Conservation (phyloP, 2,888 invertebrate species). For the Brachypalpus laphriformis region DNA sequence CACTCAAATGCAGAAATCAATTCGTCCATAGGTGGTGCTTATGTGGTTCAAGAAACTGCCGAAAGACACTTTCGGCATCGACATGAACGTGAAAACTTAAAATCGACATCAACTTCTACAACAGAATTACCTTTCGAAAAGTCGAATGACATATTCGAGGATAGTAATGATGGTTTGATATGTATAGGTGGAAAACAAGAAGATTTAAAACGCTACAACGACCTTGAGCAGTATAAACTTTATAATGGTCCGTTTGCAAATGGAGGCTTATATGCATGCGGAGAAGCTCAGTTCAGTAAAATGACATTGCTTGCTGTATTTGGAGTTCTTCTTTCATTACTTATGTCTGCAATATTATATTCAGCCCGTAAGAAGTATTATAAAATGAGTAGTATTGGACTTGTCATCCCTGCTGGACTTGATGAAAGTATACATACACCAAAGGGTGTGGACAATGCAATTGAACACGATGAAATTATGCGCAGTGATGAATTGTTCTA, state of each 20-base stretch:
- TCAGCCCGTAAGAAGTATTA: conserved; percentile 76
- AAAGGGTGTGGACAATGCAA: conserved; percentile 74
- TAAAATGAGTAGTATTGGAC: conserved; percentile 79
- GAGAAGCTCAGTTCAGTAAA: conserved; percentile 71
- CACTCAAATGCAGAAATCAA: conserved; percentile 75
- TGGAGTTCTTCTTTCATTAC: conserved; percentile 55
- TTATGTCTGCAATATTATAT: conserved; percentile 65
- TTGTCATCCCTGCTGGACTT: conserved; percentile 77
- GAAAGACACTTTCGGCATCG: conserved; percentile 57
- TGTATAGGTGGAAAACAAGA: conserved; percentile 22
- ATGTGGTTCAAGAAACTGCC: conserved; percentile 33
- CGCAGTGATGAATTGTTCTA: conserved; percentile 74
- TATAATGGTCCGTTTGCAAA: conserved; percentile 78
- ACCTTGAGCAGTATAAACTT: conserved; percentile 59
- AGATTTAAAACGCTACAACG: conserved; percentile 49
- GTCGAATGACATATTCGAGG: neutral
- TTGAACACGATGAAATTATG: conserved; percentile 68
- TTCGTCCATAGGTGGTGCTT: conserved; percentile 50
- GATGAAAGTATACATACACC: conserved; percentile 75
- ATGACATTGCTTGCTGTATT: conserved; percentile 74
- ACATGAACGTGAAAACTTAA: conserved; percentile 67
- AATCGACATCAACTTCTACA: conserved; percentile 15
- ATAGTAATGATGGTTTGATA: conserved; percentile 35
- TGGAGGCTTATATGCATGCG: conserved; percentile 74
- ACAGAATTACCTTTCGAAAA: conserved; percentile 6